Evolutionary conservation across 2,797 vertebrate species (phyloP), one percentile per base, ranked within the genome.

Genomic region (Manis crassicaudata): DNA sequence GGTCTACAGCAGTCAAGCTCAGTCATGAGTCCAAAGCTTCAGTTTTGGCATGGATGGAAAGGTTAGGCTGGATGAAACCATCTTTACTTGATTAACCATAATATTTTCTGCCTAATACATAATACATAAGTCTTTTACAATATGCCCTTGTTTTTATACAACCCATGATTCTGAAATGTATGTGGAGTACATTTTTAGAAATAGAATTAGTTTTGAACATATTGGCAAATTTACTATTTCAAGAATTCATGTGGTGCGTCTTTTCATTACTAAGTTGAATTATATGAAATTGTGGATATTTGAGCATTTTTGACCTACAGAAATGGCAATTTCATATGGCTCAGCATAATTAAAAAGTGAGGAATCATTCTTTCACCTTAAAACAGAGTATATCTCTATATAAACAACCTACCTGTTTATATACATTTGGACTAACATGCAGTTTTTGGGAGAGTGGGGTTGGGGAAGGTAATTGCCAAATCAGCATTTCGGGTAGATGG

Each of bases 31-130:
- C 75, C 81, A 92, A 85, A 92, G 60, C 52, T 79, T 96, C 77
- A 77, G 75, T 92, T 96, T 95, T 97, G 96, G 81, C 95, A 86
- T 96, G 40, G 35, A 82, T 92, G 79, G 85, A 88, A 90, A 92
- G 43, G 18, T 96, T 95, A 88, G 82, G 85, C 63, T 96, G 62
- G 35, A 94, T 85, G 50, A 96, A 83, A 23, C 32, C 32, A 50
- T 88, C 77, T 95, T 97, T 89, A 72, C 35, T 87, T 92, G 56
- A 62, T 85, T 85, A 82, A 76, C 10, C 32, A 88, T 86, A 79
- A 73, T 68, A 96, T 94, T 95, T 94, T 35, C 84, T 93, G 35
- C 65, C 76, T 68, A 72, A 73, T 75, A 87, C 40, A 79, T 92
- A 82, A 95, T 56, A 50, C 20, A 92, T 52, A 85, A 89, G 17